Evolutionary conservation across 2,888 invertebrate genomes (phyloP), one percentile per base, ranked within the genome.

Genomic region (Ariolimax columbianus): DNA sequence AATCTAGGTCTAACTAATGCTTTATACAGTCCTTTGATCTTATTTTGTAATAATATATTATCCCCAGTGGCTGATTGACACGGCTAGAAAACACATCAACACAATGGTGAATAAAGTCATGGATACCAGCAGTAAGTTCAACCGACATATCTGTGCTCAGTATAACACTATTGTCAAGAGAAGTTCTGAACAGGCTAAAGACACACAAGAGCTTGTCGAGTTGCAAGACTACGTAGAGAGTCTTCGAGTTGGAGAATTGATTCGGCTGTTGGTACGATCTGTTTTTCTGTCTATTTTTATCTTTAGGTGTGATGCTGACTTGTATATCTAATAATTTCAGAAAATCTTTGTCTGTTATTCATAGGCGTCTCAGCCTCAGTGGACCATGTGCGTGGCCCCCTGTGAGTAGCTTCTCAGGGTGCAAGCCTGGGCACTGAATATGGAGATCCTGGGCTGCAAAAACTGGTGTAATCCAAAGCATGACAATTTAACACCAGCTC

Each of bases 201-300:
- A 91, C 77, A 94, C 94, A 17, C 90, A 90, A 55, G 92, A 93
- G 75, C 91, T 94, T 72, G 94, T 94, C 11, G 87, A 90, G 66
- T 91, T 93, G 77, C 91, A 92, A 87, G 92, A 92, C 70, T 94
- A 94, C 87, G 91, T 94, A 14, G 94, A 94, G 85, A 90, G 90
- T 82, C 91, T 94, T 14, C 89, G 90, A 84, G 89, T 89, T 68
- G 92, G 91, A 19, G 93, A 94, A 80, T 89, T 93, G 19, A 87
- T 92, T 51, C 89, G 91, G 33, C 88, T 94, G 9, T 91, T 91
- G 91, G 93, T 93, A 82, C 33, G 75, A 23, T 14, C 4, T 75
- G 19, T n/a, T 47, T 3, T 4, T 30, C 30, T n/a, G 6, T 43
- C 14, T 43, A n/a, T 2, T 33, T 72, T 23, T 14, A 14, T 47